Conservation (phyloP, 2,113 vertebrate species). For the Paracanthobrama guichenoti region DNA sequence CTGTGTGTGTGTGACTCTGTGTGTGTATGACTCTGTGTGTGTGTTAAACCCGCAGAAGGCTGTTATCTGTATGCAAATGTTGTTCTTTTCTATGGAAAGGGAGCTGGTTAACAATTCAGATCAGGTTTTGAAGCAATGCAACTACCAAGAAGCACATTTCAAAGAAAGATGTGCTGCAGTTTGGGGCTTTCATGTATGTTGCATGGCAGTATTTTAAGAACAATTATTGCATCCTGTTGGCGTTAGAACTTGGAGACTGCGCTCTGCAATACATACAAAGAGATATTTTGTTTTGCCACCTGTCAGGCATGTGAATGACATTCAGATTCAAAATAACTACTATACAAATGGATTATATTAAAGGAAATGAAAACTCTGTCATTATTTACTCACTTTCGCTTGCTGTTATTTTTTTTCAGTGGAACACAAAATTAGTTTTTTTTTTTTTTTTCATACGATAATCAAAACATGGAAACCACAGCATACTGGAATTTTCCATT, state of each 20-base stretch:
- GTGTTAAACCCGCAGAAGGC: conserved; percentile 54
- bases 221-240: conserved; percentile 30
- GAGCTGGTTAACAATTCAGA: conserved; percentile 71
- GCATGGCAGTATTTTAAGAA: conserved; percentile 44
- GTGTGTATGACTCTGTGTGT: conserved; percentile 42
- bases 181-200: conserved; percentile 38
- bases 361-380: neutral
- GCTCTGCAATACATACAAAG: neutral
- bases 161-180: conserved; percentile 41
- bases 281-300: conserved; percentile 16
- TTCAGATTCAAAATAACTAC: neutral
- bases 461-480: neutral
- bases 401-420: neutral
- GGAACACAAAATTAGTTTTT: neutral
- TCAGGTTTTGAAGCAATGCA: conserved; percentile 55
- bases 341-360: neutral
- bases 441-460: neutral
- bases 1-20: conserved; percentile 43
- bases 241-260: conserved; percentile 23
- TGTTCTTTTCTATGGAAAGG: conserved; percentile 64
- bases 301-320: neutral
- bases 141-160: conserved; percentile 42
- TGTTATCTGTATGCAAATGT: conserved; percentile 69
- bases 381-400: neutral
- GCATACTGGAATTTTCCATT: neutral